Evolutionary conservation across 2,113 vertebrate species (phyloP), one percentile per base, ranked within the genome.

Genomic region (Colius striatus): DNA sequence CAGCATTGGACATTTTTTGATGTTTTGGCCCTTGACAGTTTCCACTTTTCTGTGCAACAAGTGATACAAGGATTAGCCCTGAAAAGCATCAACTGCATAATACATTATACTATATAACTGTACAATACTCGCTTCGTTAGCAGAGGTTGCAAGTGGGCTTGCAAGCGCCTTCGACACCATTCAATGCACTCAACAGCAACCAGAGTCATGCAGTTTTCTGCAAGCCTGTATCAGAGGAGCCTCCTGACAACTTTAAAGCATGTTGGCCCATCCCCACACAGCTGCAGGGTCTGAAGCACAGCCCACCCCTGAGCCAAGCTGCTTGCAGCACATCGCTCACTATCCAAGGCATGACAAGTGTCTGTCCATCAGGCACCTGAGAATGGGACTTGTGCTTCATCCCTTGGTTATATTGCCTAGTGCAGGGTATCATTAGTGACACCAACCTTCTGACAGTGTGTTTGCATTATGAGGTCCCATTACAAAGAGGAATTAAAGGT

Each of bases 271-370:
- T 53, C 60, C 30, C 48, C 63, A 61, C 16, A 4, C 14, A 29
- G 26, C 12, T 5, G 26, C 54, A 16, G 0, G 1, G 54, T n/a
- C 53, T n/a, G 77, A 55, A 0, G 7, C 41, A 57, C 32, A 54
- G 5, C 9, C 34, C 67, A 9, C 2, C 62, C 36, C 83, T 20
- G 54, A 62, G 57, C 67, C 78, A 63, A n/a, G 38, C 17, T 34
- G 32, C 43, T 1, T 9, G 21, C 13, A 53, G 68, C 55, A 16
- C 60, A 5, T 1, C 1, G 21, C 86, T 26, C 36, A 2, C 3
- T 10, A 6, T n/a, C 29, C 14, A 0, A 1, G 1, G 5, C 4
- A 36, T 11, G 43, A 41, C 60, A 21, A 7, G 65, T 7, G 61
- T 10, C 84, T 20, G 30, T 23, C 30, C 47, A 5, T 5, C 20